Base-by-base conservation (phyloP, 2,888 invertebrate genomes). In the Lepidochitona cinerea region DNA sequence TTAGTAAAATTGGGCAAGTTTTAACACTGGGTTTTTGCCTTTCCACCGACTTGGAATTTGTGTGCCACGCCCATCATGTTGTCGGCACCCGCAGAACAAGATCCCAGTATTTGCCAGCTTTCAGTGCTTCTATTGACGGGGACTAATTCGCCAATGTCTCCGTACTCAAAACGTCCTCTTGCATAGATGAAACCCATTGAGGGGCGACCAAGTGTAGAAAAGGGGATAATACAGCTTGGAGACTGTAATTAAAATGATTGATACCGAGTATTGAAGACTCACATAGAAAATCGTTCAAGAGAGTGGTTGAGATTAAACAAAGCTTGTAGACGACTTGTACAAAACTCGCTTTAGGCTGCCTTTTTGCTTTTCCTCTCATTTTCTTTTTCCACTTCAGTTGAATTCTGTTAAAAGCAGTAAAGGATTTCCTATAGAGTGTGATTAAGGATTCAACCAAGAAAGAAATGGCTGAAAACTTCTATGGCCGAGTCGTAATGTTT, bases 131-230 rank as follows among this genome's bases (percentile, higher is more conserved):
- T 14, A 29, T 59, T 23, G 59, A 59, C 29, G 14, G 12, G 23
- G 26, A 14, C 32, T 29, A 29, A 59, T 23, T 12, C 59, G 29
- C 29, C 59, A 59, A 59, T 59, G 32, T 32, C 29, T 32, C 59
- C 12, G 29, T 59, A 59, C 59, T 59, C 59, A 59, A 59, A 59
- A 59, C 59, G 59, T 59, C 59, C 59, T 59, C 32, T 59, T 32
- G 59, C 59, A 59, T 59, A 59, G 59, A 59, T 59, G 59, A 59
- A 29, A 26, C 59, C 7, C 59, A 59, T 59, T 59, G 59, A 59
- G 59, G 29, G 29, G 59, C 59, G 59, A 59, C 59, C 26, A 59
- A 59, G 59, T 59, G 59, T 59, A 23, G 59, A 29, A 59, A 26
- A 29, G 29, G 26, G 59, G 59, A 59, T 59, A 29, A 32, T 59